Evolutionary conservation across 1,140 invertebrate genomes (phyloP).

Genomic region (Neodiprion lecontei): DNA sequence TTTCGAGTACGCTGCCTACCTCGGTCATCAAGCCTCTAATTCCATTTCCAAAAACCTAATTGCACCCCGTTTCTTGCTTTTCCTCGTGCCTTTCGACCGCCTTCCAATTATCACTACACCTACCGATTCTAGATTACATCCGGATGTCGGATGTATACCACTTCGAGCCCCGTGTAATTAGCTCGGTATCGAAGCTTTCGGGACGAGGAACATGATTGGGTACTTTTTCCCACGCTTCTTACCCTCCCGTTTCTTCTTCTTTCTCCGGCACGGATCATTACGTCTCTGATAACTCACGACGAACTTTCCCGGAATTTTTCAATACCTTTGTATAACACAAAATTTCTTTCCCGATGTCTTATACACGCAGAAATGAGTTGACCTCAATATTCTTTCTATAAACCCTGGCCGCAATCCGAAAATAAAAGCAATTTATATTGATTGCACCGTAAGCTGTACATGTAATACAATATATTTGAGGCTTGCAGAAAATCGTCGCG

Average conservation of each 20-base stretch:
- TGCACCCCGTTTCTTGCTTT: not conserved
- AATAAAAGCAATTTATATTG: no score
- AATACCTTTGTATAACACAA: no score
- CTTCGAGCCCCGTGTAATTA: not conserved
- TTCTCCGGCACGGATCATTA: not conserved
- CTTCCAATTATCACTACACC: not conserved
- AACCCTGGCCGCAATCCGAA: no score
- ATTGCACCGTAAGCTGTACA: no score
- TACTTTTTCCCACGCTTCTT: not conserved
- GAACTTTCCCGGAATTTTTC: no score
- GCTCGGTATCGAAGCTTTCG: constrained; percentile 1
- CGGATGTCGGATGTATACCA: not conserved
- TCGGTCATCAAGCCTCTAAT: not conserved
- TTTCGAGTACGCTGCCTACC: not conserved
- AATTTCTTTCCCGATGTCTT: no score
- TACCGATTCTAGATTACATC: not conserved
- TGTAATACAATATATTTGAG: no score
- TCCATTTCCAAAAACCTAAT: no score
- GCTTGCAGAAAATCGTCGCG: no score
- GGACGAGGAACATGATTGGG: not conserved
- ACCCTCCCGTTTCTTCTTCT: not conserved
- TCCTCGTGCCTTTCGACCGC: not conserved
- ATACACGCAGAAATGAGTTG: no score
- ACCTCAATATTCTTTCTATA: no score
- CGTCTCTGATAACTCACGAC: no score